Evolutionary conservation across 1,140 invertebrate species (phyloP).

Genomic region (Ips typographus): DNA sequence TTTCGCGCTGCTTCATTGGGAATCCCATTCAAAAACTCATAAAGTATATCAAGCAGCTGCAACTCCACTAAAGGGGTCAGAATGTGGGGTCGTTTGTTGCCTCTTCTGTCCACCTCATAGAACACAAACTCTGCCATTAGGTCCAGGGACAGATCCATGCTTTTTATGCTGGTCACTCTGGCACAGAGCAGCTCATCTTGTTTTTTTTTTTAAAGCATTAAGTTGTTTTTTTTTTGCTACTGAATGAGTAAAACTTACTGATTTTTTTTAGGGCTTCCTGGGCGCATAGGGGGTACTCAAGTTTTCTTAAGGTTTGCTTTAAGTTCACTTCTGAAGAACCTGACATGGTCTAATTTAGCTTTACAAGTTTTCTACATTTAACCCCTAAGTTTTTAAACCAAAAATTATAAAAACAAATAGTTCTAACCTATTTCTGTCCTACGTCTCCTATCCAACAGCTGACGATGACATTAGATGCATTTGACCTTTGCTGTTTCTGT

Average conservation of each 20-base stretch:
- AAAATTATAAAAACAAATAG: no score
- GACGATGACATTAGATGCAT: no score
- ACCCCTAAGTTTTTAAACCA: no score
- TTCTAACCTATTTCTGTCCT: no score
- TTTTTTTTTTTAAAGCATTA: conserved; percentile 17
- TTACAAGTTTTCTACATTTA: neutral
- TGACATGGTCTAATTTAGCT: conserved; percentile 35
- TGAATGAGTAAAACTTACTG: conserved; percentile 51
- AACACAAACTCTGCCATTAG: conserved; percentile 82
- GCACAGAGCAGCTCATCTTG: conserved; percentile 54
- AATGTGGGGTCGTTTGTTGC: conserved; percentile 56
- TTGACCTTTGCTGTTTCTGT: no score
- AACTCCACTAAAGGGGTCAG: conserved; percentile 71
- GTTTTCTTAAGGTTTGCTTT: conserved; percentile 55
- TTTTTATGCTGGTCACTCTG: conserved; percentile 56
- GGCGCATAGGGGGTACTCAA: conserved; percentile 66
- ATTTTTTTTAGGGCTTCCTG: conserved; percentile 64
- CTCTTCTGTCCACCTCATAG: conserved; percentile 69
- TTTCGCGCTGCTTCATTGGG: conserved; percentile 73
- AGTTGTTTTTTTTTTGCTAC: conserved; percentile 21
- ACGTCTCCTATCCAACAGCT: no score
- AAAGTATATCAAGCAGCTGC: conserved; percentile 73
- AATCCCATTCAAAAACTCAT: conserved; percentile 70
- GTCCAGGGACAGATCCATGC: conserved; percentile 67
- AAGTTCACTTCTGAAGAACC: conserved; percentile 43